Evolutionary conservation across 2,888 invertebrate genomes (phyloP), one percentile per base, ranked within the genome.

Genomic region (Polia nebulosa): DNA sequence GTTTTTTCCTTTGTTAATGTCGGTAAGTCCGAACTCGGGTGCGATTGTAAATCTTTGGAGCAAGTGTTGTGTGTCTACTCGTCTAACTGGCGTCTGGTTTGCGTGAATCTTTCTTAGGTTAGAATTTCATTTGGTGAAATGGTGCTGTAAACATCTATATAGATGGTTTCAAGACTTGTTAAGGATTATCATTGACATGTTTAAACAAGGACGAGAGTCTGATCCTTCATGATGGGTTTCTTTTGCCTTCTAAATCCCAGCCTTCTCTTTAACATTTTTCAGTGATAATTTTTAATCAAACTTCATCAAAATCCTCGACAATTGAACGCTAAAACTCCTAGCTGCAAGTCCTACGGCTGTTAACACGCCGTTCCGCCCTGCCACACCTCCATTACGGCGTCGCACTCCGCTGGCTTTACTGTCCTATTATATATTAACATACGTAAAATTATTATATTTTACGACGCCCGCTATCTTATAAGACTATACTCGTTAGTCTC

Each of bases 351-450:
- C 78, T 89, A 86, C 86, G 85, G 83, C 84, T 86, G 82, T 85
- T 84, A 87, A 86, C 86, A 81, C 83, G 86, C 83, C 92, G 94
- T 93, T 90, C 90, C 92, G 92, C 89, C 87, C 88, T 90, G 91
- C 82, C 91, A 89, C 82, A 81, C 88, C 82, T 88, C 91, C 91
- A 93, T 94, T 92, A 93, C 91, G 78, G 82, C 84, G 83, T 91
- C 85, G 78, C 83, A 95, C 88, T 94, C 89, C 88, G 93, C 80
- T 91, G 94, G 81, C 74, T 92, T 89, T 90, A 90, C 91, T 92
- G 91, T 94, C 91, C 93, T 92, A 94, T 94, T 93, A 92, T 92
- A 93, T 92, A 91, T 92, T 89, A 83, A 82, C 84, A 84, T 84
- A 84, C 78, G 82, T 83, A 81, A 81, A 75, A 83, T 83, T 83